Evolutionary conservation across 2,888 invertebrate species (phyloP), one percentile per base, ranked within the genome.

Genomic region (Neria commutata): DNA sequence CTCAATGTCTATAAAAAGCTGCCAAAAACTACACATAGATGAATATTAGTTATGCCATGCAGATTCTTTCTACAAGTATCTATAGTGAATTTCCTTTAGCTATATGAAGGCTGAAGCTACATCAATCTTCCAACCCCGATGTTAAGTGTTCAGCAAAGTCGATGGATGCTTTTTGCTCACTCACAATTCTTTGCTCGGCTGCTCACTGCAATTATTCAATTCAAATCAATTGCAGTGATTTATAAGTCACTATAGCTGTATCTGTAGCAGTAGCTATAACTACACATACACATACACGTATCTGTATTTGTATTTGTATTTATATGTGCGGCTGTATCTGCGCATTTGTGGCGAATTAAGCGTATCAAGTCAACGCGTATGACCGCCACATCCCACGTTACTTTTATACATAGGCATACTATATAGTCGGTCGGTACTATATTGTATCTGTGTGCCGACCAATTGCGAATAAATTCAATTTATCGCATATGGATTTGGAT

Each of bases 401-500:
- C n/a, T n/a, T 29, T 37, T 5, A 14, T n/a, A 4, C 37, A 37
- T 6, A 11, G n/a, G 8, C 37, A n/a, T n/a, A 37, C 37, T 37
- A 5, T 5, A 8, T 10, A 14, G 37, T 37, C 29, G 11, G 11
- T 11, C 29, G 14, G 37, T 37, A 29, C 5, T 11, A 29, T 29
- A 29, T 29, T 8, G 11, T 29, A 29, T 37, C 8, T n/a, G 37
- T 14, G 37, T 37, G 61, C 62, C 74, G 68, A 73, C 74, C 74
- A 75, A 76, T 77, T 75, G 75, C 74, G 76, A 77, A 75, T 75
- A 75, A 77, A 76, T 75, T 75, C 76, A 77, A 75, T 75, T 75
- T 71, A 75, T 77, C 74, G 69, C 72, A 73, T 75, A 76, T 74
- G 75, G 70, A 75, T 72, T 74, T 67, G 69, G 69, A 70, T 71